phyloP scores from a whole-genome alignment of 2,113 vertebrate genomes.

The Probosciger aterrimus region DNA sequence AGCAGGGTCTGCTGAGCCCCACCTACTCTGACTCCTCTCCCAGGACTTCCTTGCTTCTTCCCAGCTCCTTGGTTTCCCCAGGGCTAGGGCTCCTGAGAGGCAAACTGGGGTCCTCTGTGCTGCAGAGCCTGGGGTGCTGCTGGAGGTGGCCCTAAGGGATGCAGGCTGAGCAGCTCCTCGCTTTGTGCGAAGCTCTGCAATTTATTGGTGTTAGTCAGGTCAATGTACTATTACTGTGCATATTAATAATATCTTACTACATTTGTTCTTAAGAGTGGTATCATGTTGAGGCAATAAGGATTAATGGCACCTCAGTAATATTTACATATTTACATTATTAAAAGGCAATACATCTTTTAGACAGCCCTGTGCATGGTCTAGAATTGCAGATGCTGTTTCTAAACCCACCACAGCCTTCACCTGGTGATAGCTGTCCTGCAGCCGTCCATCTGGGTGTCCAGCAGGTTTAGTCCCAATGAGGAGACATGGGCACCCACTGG shows the following conservation, averaged over 20 bases:
- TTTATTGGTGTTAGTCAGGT: conserved; percentile 26
- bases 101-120: not conserved
- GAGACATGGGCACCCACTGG: not conserved
- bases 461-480: not conserved
- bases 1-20: not conserved
- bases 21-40: not conserved
- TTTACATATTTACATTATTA: conserved; percentile 72
- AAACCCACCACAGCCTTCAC: not conserved
- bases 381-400: conserved; percentile 44
- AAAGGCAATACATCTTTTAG: conserved; percentile 53
- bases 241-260: conserved; percentile 66
- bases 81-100: not conserved
- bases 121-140: not conserved
- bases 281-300: conserved; percentile 57
- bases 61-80: not conserved
- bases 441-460: not conserved
- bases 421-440: not conserved
- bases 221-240: conserved; percentile 43
- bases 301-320: conserved; percentile 63
- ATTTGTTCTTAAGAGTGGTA: conserved; percentile 61
- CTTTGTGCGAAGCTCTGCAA: not conserved
- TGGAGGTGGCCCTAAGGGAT: not conserved
- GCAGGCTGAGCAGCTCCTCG: not conserved
- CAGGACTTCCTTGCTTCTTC: not conserved
- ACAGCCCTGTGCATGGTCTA: not conserved